Conservation (phyloP, 2,113 vertebrate species). For the Loxodonta africana region DNA sequence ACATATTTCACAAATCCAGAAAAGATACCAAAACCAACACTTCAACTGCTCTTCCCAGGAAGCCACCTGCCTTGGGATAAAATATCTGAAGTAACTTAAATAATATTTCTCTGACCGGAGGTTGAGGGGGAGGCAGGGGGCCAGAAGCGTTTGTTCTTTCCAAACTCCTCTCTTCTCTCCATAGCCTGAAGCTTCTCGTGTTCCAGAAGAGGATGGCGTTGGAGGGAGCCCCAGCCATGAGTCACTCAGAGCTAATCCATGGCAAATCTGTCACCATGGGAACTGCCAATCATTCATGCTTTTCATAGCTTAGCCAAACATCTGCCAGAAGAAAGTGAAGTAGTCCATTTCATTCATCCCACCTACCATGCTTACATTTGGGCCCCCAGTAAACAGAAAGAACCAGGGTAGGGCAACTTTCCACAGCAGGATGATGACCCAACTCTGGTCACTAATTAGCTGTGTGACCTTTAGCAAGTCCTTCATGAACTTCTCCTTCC, state of each 20-base stretch:
- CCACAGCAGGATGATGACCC: not conserved
- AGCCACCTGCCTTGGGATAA: not conserved
- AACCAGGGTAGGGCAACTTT: not conserved
- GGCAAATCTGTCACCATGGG: conserved; percentile 87
- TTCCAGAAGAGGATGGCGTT: conserved; percentile 65
- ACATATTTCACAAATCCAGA: not conserved
- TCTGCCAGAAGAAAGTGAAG: conserved; percentile 69
- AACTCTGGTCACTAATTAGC: not conserved
- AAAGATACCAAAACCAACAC: not conserved
- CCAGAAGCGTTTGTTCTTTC: conserved; percentile 35
- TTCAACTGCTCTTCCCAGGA: not conserved
- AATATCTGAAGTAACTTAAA: conserved; percentile 34
- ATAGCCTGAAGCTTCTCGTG: conserved; percentile 54
- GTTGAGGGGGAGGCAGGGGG: not conserved
- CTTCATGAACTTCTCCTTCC: not conserved
- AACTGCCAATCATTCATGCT: conserved; percentile 86
- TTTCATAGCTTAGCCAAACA: conserved; percentile 83
- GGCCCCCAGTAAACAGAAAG: conserved; percentile 27
- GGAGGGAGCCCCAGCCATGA: conserved; percentile 77
- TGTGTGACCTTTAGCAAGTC: not conserved
- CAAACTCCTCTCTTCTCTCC: conserved; percentile 30
- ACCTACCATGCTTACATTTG: not conserved
- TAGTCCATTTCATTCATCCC: not conserved
- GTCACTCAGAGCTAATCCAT: conserved; percentile 85
- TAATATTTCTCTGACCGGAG: not conserved